Conservation (phyloP, 2,113 vertebrate species). For the Aegithalos caudatus region DNA sequence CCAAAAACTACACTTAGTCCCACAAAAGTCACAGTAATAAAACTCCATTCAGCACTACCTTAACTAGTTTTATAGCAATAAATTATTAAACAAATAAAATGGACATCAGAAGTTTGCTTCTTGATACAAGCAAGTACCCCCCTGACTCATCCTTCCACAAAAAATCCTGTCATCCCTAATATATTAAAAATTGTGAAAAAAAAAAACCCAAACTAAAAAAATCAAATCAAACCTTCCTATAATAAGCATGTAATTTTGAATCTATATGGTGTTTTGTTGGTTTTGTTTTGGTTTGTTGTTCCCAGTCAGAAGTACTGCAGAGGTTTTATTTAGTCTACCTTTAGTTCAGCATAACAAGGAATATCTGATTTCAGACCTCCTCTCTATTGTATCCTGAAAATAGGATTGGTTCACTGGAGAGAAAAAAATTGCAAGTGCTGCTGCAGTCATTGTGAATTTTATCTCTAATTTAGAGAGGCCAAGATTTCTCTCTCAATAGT, state of each 20-base stretch:
- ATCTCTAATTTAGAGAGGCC: not conserved
- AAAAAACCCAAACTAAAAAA: no score
- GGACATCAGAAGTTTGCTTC: not conserved
- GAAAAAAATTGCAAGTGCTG: not conserved
- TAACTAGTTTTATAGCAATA: not conserved
- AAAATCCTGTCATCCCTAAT: not conserved
- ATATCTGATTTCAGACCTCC: not conserved
- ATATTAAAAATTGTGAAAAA: not conserved
- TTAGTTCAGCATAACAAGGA: not conserved
- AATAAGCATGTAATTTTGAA: not conserved
- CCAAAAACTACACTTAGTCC: not conserved
- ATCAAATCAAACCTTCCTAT: not conserved
- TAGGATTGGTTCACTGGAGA: accelerated
- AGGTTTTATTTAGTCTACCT: not conserved
- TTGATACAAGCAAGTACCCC: not conserved
- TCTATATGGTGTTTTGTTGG: not conserved
- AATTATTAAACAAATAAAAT: not conserved
- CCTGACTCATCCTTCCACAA: not conserved
- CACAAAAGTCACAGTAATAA: not conserved
- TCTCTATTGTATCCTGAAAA: not conserved
- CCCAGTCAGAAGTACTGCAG: not conserved
- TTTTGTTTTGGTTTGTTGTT: not conserved
- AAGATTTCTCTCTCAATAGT: not conserved
- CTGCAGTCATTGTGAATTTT: not conserved
- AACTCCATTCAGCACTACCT: not conserved